A percentile compares a stretch with the other conserved stretches of the same genome.
Conservation (phyloP, 2,797 vertebrate genomes). For the Spinus olivaceus region DNA sequence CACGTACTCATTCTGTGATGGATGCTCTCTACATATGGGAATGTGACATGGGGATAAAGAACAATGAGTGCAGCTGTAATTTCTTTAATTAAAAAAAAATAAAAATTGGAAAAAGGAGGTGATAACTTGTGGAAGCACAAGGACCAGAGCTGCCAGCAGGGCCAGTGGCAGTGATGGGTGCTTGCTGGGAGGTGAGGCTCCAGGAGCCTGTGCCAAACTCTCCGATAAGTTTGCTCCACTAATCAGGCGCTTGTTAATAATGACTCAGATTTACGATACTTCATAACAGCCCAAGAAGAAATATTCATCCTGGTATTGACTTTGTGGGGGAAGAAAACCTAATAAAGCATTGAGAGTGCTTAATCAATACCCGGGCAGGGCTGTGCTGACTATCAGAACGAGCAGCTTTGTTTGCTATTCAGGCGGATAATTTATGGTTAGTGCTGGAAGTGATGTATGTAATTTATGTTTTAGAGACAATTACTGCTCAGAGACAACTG, state of each 20-base stretch:
- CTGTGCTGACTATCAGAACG: not conserved
- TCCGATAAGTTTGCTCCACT: not conserved
- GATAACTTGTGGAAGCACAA: not conserved
- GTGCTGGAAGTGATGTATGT: constrained; percentile 41
- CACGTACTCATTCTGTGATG: fast-evolving
- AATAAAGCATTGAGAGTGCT: constrained; percentile 37
- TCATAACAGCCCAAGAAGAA: constrained; percentile 46
- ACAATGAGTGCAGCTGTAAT: not conserved
- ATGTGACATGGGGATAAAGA: not conserved
- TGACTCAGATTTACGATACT: constrained; percentile 27
- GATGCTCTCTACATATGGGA: not conserved
- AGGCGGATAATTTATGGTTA: constrained; percentile 49
- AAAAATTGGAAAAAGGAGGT: not conserved
- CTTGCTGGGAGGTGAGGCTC: not conserved
- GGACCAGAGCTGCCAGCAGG: not conserved
- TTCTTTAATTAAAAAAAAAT: not conserved
- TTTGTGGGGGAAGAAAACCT: constrained; percentile 46
- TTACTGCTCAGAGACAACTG: not conserved
- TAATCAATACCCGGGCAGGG: constrained; percentile 14
- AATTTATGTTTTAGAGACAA: constrained; percentile 57
- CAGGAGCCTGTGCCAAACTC: not conserved
- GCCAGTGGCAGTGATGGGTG: not conserved
- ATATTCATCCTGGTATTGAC: constrained; percentile 43
- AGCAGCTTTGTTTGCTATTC: constrained; percentile 57
- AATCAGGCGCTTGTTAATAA: constrained; percentile 23